A percentile compares a stretch with the other conserved stretches of the same genome.
Evolutionary conservation across 2,113 vertebrate species (phyloP).

Genomic region (Pao palembangensis): DNA sequence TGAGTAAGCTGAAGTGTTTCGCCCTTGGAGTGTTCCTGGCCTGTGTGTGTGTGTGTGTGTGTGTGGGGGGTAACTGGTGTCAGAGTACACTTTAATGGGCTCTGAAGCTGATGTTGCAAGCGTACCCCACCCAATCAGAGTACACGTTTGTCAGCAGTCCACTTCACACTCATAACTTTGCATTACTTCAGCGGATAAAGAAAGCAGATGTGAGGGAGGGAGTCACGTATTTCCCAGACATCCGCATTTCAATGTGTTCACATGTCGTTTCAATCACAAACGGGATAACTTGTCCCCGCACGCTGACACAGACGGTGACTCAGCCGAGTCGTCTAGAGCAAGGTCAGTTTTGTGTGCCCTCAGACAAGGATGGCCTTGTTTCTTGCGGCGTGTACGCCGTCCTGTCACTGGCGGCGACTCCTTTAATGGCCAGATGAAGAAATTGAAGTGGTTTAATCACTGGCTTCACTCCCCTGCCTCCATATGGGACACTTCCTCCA

Average conservation of each 20-base stretch:
- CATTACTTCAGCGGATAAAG: no score
- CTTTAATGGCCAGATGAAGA: background rate
- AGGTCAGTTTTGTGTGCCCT: conserved; percentile 36
- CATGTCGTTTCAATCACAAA: conserved; percentile 23
- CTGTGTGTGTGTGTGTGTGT: background rate
- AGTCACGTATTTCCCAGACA: no score
- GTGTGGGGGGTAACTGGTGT: conserved; percentile 34
- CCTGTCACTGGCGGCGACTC: conserved; percentile 35
- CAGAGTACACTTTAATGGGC: conserved; percentile 39
- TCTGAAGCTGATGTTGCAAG: conserved; percentile 40
- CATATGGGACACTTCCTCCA: conserved; percentile 12
- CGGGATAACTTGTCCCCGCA: conserved; percentile 17
- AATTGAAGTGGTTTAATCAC: no score
- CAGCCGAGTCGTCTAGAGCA: conserved; percentile 43
- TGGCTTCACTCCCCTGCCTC: no score
- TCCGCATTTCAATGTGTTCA: conserved; percentile 2
- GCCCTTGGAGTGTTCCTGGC: conserved; percentile 14
- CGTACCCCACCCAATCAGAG: conserved; percentile 30
- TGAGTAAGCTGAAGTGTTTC: background rate
- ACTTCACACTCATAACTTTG: background rate
- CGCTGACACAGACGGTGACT: conserved; percentile 45
- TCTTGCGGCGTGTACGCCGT: conserved; percentile 1
- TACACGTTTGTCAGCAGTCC: background rate
- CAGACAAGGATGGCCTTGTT: conserved; percentile 47
- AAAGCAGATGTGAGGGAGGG: no score